These are phyloP conservation scores for Orchestes rusci DNA, from an alignment of 2,888 invertebrate genomes.

Conservation along the genomic window DNA sequence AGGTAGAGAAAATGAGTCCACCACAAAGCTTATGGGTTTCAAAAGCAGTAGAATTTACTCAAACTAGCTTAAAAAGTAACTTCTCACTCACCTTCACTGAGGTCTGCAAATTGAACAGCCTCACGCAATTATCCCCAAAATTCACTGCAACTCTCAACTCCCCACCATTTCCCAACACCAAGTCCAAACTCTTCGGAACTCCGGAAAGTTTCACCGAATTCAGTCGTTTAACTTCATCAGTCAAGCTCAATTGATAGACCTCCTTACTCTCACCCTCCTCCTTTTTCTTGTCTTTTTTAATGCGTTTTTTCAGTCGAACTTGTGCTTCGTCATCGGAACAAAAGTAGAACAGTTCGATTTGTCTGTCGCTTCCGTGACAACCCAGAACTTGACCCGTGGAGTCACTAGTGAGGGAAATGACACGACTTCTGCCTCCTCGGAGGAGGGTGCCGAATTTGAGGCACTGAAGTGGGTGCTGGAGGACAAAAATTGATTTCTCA, in stretches of 20 bases:
- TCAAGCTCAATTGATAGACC: constrained; percentile 47
- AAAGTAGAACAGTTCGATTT: constrained; percentile 78
- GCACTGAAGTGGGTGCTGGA: constrained; percentile 62
- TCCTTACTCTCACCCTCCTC: constrained; percentile 2
- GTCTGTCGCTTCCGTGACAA: constrained; percentile 76
- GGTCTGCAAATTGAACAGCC: constrained; percentile 58
- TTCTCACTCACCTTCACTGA: constrained; percentile 26
- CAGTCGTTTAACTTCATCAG: constrained; percentile 67
- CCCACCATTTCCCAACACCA: constrained; percentile 62
- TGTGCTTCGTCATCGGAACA: constrained; percentile 68
- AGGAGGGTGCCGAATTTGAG: constrained; percentile 73
- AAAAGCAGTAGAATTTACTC: too few relatives aligned
- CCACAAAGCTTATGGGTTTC: too few relatives aligned
- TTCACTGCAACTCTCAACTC: constrained; percentile 62
- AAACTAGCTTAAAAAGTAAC: too few relatives aligned
- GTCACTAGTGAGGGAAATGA: constrained; percentile 69
- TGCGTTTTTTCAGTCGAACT: constrained; percentile 62
- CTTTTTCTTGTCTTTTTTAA: constrained; percentile 67
- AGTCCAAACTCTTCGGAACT: constrained; percentile 65
- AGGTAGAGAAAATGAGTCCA: too few relatives aligned
- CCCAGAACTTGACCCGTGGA: constrained; percentile 63
- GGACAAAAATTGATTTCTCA: constrained; percentile 16
- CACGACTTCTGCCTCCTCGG: constrained; percentile 71
- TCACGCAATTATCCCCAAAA: constrained; percentile 68
- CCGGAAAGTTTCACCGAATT: constrained; percentile 57